A percentile compares a stretch with the other conserved stretches of the same genome.
Evolutionary conservation across 2,888 invertebrate species (phyloP).

Genomic region (Thymelicus lineola): DNA sequence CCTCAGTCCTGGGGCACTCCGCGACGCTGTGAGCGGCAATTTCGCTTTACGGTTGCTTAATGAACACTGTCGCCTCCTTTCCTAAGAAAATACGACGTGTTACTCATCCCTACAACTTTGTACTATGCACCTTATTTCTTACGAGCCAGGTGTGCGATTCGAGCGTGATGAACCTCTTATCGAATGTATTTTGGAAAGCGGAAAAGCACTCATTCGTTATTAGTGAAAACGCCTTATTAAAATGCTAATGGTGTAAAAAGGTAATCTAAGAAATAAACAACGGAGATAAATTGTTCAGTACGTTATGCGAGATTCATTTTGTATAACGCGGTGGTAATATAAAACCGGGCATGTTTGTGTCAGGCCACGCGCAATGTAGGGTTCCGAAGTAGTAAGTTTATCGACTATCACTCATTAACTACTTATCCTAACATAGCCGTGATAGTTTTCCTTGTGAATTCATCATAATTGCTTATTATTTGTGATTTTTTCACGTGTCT

Average conservation of each 20-base stretch:
- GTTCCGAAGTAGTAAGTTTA: no score
- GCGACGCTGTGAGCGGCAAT: conserved; percentile 47
- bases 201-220: conserved; percentile 28
- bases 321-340: conserved; percentile 21
- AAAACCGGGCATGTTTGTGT: no score
- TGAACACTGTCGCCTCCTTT: conserved; percentile 59
- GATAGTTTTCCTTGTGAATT: no score
- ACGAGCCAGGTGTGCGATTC: neutral
- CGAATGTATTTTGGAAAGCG: conserved; percentile 18
- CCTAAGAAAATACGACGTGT: conserved; percentile 28
- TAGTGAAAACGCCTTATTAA: conserved; percentile 22
- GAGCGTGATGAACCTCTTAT: neutral
- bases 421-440: no score
- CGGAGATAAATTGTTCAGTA: neutral
- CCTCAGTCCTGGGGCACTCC: conserved; percentile 49
- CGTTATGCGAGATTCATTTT: conserved; percentile 4
- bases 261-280: conserved; percentile 3
- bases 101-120: neutral
- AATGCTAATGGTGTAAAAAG: conserved; percentile 17
- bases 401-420: no score
- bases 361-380: no score
- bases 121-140: conserved; percentile 21
- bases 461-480: no score
- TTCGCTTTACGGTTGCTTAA: conserved; percentile 57
- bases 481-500: no score